These are phyloP conservation scores for Paedocypris sp. DNA, from an alignment of 2,113 vertebrate genomes.

Conservation along the genomic window DNA sequence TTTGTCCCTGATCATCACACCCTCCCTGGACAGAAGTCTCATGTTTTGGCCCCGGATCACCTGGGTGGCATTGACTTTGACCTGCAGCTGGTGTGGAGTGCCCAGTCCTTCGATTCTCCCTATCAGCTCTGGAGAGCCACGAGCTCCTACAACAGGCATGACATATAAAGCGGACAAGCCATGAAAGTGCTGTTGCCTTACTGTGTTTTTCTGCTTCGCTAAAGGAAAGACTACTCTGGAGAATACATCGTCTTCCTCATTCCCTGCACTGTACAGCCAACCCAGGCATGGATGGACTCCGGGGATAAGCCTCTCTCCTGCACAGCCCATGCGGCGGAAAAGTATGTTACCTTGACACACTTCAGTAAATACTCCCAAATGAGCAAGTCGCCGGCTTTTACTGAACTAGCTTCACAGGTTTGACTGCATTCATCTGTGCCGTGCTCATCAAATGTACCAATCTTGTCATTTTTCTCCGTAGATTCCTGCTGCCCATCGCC, in stretches of 20 bases:
- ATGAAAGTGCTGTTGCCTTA: neutral
- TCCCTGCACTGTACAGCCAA: constrained; percentile 93
- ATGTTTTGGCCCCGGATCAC: constrained; percentile 82
- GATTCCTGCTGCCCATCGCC: constrained; percentile 90
- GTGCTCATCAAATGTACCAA: too few species aligned
- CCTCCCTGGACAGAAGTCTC: constrained; percentile 80
- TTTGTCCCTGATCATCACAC: constrained; percentile 94
- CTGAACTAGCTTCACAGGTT: neutral
- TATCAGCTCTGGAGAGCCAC: constrained; percentile 96
- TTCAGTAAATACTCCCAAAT: neutral
- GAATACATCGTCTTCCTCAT: constrained; percentile 87
- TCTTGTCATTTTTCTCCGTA: constrained; percentile 32
- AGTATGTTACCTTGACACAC: constrained; percentile 51
- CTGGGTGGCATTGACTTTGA: constrained; percentile 90
- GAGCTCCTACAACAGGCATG: constrained; percentile 86
- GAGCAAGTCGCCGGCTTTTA: neutral
- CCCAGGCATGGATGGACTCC: constrained; percentile 84
- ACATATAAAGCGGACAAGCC: neutral
- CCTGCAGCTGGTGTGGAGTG: constrained; percentile 89
- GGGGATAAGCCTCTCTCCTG: constrained; percentile 88
- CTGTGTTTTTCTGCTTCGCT: constrained; percentile 5
- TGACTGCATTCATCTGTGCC: neutral
- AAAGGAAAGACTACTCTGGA: constrained; percentile 91
- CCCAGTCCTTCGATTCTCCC: constrained; percentile 91
- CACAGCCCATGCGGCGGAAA: constrained; percentile 87